Evolutionary conservation across 30 jellyfish, hydroid and myxozoan genomes (phyloP).

Genomic region (Catostylus mosaicus): DNA sequence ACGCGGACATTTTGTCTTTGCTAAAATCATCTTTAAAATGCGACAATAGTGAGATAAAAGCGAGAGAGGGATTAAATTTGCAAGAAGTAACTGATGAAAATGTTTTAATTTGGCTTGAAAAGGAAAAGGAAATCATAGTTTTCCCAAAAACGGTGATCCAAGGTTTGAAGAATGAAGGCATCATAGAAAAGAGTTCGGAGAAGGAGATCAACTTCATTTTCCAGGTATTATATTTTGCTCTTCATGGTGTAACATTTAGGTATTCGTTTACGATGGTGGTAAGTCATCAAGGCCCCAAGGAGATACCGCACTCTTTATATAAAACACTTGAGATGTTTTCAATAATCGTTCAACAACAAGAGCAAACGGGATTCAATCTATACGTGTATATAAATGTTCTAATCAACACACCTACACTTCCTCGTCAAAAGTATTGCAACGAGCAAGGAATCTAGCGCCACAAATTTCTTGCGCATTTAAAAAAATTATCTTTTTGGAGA

Average conservation of each 20-base stretch:
- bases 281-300: not conserved
- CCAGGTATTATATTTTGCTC: not conserved
- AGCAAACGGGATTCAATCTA: too few species aligned
- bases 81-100: constrained; percentile 26
- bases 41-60: not conserved
- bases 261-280: not conserved
- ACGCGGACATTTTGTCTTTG: constrained; percentile 4
- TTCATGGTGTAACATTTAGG: not conserved
- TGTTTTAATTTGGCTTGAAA: constrained; percentile 35
- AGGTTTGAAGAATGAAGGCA: not conserved
- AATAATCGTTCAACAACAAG: too few species aligned
- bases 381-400: too few species aligned
- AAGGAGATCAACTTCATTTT: not conserved
- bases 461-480: too few species aligned
- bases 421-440: too few species aligned
- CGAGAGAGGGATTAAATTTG: not conserved
- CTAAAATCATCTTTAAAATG: constrained; percentile 12
- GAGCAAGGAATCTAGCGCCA: too few species aligned
- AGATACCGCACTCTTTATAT: not conserved
- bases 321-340: too few species aligned
- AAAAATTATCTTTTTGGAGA: too few species aligned
- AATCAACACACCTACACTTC: too few species aligned
- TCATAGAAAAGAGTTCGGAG: too few species aligned
- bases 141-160: constrained; percentile 23
- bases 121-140: constrained; percentile 39